phyloP scores from a whole-genome alignment of 2,888 invertebrate species.

The Agrochola lota region DNA sequence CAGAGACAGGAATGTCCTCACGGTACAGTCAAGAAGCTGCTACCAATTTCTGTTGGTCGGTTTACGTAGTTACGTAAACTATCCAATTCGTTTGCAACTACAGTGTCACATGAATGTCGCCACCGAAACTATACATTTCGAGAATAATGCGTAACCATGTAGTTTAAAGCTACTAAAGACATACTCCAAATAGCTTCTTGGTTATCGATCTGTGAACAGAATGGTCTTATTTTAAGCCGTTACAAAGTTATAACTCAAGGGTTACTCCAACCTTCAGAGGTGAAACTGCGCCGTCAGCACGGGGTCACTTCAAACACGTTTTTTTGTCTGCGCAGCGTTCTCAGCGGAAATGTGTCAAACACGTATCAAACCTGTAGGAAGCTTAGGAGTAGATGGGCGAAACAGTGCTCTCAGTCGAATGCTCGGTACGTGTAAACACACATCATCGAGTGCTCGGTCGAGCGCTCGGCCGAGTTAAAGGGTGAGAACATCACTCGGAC shows the following conservation, averaged over 20 bases:
- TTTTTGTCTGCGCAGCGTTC: slow-evolving; percentile 16
- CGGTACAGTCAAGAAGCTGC: background rate
- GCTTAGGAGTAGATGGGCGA: no score
- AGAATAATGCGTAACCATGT: background rate
- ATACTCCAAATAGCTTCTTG: background rate
- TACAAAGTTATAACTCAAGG: slow-evolving; percentile 50
- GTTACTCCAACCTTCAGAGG: slow-evolving; percentile 64
- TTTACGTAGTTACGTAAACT: background rate
- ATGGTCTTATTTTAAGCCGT: slow-evolving; percentile 24
- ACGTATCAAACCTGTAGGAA: background rate
- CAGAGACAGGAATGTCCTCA: background rate
- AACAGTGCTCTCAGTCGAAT: no score
- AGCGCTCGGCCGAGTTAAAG: no score
- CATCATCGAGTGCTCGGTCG: no score
- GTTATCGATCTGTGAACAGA: slow-evolving; percentile 1
- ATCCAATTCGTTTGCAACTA: background rate
- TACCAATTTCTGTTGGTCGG: background rate
- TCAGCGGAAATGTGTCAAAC: background rate
- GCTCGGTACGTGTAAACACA: no score
- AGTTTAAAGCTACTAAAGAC: background rate
- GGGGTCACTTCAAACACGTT: slow-evolving; percentile 53
- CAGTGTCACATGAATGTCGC: background rate
- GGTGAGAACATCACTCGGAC: no score
- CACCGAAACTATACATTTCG: background rate
- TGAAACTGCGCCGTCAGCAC: slow-evolving; percentile 64